phyloP scores from a whole-genome alignment of 2,113 vertebrate species.

The Forbesichthys agassizii region DNA sequence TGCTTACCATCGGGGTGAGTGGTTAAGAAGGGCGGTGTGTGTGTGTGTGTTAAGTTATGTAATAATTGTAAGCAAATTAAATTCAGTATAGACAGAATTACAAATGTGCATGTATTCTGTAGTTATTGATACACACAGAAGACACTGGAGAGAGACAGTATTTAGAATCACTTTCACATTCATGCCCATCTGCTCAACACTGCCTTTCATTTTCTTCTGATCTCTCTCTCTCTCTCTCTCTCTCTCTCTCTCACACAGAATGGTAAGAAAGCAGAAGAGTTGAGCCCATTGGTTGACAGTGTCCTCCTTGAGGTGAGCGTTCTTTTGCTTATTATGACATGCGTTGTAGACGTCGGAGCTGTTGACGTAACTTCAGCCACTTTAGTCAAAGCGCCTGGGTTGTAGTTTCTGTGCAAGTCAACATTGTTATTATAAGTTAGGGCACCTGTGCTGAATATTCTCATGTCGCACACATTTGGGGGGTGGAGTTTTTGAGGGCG shows the following conservation, averaged over 20 bases:
- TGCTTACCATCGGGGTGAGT: constrained; percentile 89
- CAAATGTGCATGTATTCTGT: neutral
- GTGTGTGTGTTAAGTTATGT: neutral
- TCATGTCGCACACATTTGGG: too few relatives aligned
- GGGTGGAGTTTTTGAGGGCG: too few relatives aligned
- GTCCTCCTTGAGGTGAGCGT: constrained; percentile 87
- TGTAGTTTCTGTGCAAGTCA: neutral
- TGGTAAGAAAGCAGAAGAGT: constrained; percentile 87
- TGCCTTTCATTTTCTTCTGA: neutral
- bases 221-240: neutral
- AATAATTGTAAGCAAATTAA: neutral
- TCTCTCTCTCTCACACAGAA: constrained; percentile 73
- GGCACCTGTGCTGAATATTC: too few relatives aligned
- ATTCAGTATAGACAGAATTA: neutral
- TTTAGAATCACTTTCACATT: neutral
- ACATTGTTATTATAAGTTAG: neutral
- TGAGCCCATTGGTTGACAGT: constrained; percentile 87
- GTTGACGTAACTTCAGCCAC: neutral
- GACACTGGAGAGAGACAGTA: neutral
- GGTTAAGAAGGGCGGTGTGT: constrained; percentile 8
- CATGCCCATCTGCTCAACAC: neutral
- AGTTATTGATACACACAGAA: neutral
- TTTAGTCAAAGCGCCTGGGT: neutral
- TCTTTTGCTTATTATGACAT: too few relatives aligned
- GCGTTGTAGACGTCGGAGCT: too few relatives aligned